These are phyloP conservation scores for Metridium senile DNA, from an alignment of 92 coral and sea anemone species.

Conservation along the genomic window DNA sequence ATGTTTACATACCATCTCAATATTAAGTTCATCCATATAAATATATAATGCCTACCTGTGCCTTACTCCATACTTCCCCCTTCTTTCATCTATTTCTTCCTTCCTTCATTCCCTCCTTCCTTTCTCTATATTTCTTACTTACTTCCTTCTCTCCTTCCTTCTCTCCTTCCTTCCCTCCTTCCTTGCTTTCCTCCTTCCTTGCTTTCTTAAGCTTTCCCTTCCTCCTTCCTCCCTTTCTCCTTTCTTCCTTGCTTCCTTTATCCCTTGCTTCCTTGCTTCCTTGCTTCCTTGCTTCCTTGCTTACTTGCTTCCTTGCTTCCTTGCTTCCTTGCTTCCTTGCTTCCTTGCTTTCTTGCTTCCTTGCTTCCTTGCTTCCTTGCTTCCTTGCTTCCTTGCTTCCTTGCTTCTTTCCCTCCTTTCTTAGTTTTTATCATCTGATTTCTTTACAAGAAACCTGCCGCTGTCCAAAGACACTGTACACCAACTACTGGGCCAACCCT, in stretches of 20 bases:
- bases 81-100: neutral
- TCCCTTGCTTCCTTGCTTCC: neutral
- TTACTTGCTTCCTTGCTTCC: neutral
- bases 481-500: constrained; percentile 64
- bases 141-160: neutral
- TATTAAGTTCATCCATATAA: too few relatives aligned
- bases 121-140: neutral
- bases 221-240: neutral
- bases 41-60: too few relatives aligned
- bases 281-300: neutral
- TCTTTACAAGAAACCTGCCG: constrained; percentile 61
- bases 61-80: too few relatives aligned
- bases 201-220: neutral
- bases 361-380: neutral
- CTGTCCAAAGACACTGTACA: constrained; percentile 66
- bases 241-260: neutral
- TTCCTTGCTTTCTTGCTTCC: neutral
- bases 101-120: neutral
- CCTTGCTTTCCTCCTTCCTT: neutral
- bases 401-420: neutral
- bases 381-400: neutral
- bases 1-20: too few relatives aligned
- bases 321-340: neutral
- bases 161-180: neutral
- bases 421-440: neutral